Evolutionary conservation across 53 echinoderm and acorn worm genomes (phyloP), one percentile per base, ranked within the genome.

Genomic region (Crossaster papposus): DNA sequence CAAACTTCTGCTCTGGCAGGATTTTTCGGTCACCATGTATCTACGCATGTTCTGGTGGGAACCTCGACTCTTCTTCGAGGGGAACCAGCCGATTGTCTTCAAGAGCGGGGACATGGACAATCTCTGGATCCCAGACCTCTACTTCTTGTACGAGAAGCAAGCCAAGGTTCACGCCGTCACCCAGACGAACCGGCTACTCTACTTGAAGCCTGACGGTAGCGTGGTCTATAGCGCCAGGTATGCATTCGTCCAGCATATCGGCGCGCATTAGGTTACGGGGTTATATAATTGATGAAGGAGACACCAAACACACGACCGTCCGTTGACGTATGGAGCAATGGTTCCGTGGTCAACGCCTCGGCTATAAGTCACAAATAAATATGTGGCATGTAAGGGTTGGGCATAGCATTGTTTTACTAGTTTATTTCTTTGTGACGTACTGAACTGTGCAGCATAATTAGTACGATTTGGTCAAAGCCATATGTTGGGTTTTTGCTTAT

Each of bases 11-110:
- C 38, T n/a, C 10, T 3, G 58, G 11, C 91, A 91, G 91, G 91
- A 91, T 64, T 91, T 85, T 70, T 84, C 91, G 18, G 24, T 91
- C 50, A 91, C 91, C 50, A 84, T 91, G 84, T 91, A 78, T 78
- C 53, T 91, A 8, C 77, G 91, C 68, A 83, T 84, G 85, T 84
- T 84, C 44, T 91, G 91, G 91, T 31, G 64, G 9, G 91, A 91
- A 28, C 30, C 63, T 10, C 65, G 91, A 23, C 91, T 91, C 51
- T 17, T 28, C 23, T 91, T 65, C 70, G 15, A 44, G 23, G 91
- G 70, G 30, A 20, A 65, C 38, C 31, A 68, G n/a, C 17, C 36
- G n/a, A 91, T 91, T 50, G 79, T 78, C 72, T 79, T 91, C 31
- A 91, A 91, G 55, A 55, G 91, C 65, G 38, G 62, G 15, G 91